Evolutionary conservation across 2,113 vertebrate genomes (phyloP).

Genomic region (Tretioscincus oriximinensis): DNA sequence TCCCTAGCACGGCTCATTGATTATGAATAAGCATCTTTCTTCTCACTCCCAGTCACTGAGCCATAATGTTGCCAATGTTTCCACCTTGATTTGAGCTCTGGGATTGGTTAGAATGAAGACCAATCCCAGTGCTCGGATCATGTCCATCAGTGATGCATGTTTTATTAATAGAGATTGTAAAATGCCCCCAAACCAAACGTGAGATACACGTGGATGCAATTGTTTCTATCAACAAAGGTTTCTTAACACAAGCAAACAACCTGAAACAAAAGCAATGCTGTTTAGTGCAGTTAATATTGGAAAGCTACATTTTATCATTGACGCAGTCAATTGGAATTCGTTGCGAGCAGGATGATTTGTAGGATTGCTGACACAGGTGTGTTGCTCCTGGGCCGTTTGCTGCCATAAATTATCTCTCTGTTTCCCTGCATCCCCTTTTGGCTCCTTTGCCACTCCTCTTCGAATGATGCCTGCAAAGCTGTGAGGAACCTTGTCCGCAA

Average conservation of each 20-base stretch:
- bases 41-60: too few relatives aligned
- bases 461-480: conserved; percentile 71
- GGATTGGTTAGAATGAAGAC: too few relatives aligned
- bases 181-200: too few relatives aligned
- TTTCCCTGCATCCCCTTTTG: not conserved
- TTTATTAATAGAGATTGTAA: too few relatives aligned
- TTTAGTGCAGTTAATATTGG: conserved; percentile 26
- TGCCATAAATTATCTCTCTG: not conserved
- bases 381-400: not conserved
- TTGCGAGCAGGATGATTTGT: not conserved
- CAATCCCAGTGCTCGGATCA: too few relatives aligned
- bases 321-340: not conserved
- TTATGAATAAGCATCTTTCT: too few relatives aligned
- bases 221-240: conserved; percentile 2
- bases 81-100: too few relatives aligned
- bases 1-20: too few relatives aligned
- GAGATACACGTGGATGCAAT: too few relatives aligned
- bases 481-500: conserved; percentile 90
- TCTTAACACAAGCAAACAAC: conserved; percentile 1
- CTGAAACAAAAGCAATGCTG: not conserved
- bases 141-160: too few relatives aligned
- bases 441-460: conserved; percentile 5
- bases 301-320: conserved; percentile 14
- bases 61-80: too few relatives aligned
- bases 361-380: not conserved